Base-by-base conservation (phyloP, 2,797 vertebrate species). In the Poeciliopsis paucimaculata region DNA sequence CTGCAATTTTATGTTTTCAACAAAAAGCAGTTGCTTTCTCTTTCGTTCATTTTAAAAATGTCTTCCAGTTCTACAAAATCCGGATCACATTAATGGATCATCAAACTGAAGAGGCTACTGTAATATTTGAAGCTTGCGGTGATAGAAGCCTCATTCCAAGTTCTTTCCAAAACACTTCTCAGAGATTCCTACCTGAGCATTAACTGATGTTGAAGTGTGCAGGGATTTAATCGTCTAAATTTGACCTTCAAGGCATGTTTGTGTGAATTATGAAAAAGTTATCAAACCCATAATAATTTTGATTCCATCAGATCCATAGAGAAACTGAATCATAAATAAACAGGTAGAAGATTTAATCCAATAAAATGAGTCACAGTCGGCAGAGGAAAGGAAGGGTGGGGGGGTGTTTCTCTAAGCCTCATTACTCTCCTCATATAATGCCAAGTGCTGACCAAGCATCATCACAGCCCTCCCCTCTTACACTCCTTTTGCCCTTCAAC, bases 361-460 rank as follows among this genome's bases (percentile, higher is more conserved):
- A 72, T 78, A 89, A 87, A 90, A 87, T 72, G 79, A 86, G 80
- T 73, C 72, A 84, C 81, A 90, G 81, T 84, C 85, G 82, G 84
- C 75, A 76, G 73, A 82, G 73, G 77, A 64, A 77, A 68, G 77
- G 60, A 79, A 53, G 75, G 80, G 73, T n/a, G 76, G 81, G 82
- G 81, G 83, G 83, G 83, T 84, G 75, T 89, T 73, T 84, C 82
- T 91, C 84, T 23, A 80, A 92, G 94, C 89, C 90, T 93, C 93
- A 94, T 94, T 94, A 92, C 91, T 88, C 82, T 84, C 86, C 78
- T 88, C 82, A 83, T 80, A 82, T 85, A 88, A 86, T 72, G 90
- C 88, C 91, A 93, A 93, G 88, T 91, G 92, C 93, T 94, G 94
- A 95, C 89, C 91, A 34, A 91, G 93, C 93, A 93, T 77, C 82